Evolutionary conservation across 2,113 vertebrate genomes (phyloP).

Genomic region (Dipodomys ordii): DNA sequence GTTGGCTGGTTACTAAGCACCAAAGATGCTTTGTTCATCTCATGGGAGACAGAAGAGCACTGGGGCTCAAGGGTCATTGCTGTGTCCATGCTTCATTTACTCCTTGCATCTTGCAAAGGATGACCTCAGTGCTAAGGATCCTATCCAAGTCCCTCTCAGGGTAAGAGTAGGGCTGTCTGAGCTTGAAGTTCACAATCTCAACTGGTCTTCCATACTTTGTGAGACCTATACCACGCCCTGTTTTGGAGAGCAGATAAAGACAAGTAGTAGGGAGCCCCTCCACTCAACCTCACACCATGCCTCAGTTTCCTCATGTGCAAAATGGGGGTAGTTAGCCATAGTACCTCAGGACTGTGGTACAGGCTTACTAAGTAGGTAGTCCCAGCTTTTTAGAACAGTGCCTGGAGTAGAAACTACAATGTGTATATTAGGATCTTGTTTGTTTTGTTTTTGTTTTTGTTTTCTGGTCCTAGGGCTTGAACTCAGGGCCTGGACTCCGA

Average conservation of each 20-base stretch:
- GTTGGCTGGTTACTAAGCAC: slow-evolving; percentile 3
- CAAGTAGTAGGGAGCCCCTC: background rate
- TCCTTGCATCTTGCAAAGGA: background rate
- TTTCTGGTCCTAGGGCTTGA: no score
- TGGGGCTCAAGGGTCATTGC: background rate
- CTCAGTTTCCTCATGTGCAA: slow-evolving; percentile 30
- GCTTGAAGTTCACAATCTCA: background rate
- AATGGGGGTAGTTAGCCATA: background rate
- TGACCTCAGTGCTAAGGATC: slow-evolving; percentile 8
- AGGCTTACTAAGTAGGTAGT: background rate
- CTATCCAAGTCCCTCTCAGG: background rate
- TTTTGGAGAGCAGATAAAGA: background rate
- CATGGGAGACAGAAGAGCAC: background rate
- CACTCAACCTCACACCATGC: background rate
- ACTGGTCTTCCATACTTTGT: background rate
- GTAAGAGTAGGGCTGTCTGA: background rate
- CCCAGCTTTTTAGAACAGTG: background rate
- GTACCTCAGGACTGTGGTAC: background rate
- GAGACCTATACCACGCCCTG: background rate
- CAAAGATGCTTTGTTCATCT: background rate
- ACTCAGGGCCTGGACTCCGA: no score
- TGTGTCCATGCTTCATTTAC: background rate
- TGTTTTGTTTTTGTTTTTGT: background rate
- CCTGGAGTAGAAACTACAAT: background rate
- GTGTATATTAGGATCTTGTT: background rate